Conservation (phyloP, 2,888 invertebrate genomes). For the Amphiduros pacificus region DNA sequence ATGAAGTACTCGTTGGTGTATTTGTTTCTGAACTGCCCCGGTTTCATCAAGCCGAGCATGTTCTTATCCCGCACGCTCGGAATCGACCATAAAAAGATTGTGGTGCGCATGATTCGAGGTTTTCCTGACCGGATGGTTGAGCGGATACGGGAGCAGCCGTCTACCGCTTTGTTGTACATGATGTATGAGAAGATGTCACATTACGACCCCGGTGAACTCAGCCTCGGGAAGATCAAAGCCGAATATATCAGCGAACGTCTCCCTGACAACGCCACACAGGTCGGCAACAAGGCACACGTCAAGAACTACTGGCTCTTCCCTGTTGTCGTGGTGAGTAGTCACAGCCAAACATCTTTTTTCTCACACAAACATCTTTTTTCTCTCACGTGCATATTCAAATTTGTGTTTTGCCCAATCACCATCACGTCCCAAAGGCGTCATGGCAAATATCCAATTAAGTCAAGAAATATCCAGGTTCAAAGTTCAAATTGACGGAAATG, state of each 20-base stretch:
- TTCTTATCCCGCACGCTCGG: slow-evolving; percentile 33
- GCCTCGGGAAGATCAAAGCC: slow-evolving; percentile 43
- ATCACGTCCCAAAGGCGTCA: no score
- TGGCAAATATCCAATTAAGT: no score
- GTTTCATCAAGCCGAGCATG: slow-evolving; percentile 39
- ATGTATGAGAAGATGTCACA: slow-evolving; percentile 41
- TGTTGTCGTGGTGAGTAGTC: slow-evolving; percentile 52
- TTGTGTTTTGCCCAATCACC: no score
- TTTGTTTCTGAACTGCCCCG: slow-evolving; percentile 42
- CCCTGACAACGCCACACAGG: slow-evolving; percentile 37
- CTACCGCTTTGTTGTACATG: slow-evolving; percentile 47
- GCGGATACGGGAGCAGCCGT: slow-evolving; percentile 50
- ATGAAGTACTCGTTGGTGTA: slow-evolving; percentile 50
- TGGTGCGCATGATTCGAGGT: slow-evolving; percentile 50
- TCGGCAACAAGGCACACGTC: slow-evolving; percentile 45
- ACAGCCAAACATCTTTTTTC: no score
- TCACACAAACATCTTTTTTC: neutral
- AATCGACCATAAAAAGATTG: slow-evolving; percentile 46
- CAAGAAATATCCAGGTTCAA: no score
- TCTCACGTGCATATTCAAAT: neutral
- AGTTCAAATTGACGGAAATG: no score
- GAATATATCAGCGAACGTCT: slow-evolving; percentile 51
- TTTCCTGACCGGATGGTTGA: slow-evolving; percentile 50
- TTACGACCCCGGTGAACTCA: slow-evolving; percentile 39
- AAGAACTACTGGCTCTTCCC: slow-evolving; percentile 60